A percentile compares a stretch with the other conserved stretches of the same genome.
Evolutionary conservation across 2,888 invertebrate species (phyloP).

Genomic region (Sabellastarte sp.): DNA sequence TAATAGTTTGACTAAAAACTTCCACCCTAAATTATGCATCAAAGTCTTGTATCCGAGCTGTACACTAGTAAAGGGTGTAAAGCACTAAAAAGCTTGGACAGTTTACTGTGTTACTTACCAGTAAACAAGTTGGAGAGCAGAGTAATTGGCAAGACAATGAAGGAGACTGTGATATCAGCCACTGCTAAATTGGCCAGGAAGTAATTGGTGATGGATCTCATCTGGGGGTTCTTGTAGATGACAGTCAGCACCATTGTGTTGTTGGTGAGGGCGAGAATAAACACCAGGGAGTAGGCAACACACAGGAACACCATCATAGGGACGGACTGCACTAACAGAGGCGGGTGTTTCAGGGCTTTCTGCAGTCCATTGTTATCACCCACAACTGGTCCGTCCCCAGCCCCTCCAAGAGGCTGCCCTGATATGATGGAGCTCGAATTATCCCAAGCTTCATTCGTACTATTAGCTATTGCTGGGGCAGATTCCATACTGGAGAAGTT

Average conservation of each 20-base stretch:
- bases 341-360: conserved; percentile 2
- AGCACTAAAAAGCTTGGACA: too few relatives aligned
- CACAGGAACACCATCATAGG: conserved; percentile 18
- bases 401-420: too few relatives aligned
- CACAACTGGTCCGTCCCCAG: too few relatives aligned
- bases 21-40: too few relatives aligned
- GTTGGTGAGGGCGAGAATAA: conserved; percentile 26
- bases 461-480: too few relatives aligned
- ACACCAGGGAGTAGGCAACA: conserved; percentile 22
- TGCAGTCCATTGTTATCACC: neutral
- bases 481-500: too few relatives aligned
- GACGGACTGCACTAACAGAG: conserved; percentile 19
- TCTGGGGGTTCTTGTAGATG: conserved; percentile 22
- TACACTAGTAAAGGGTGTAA: too few relatives aligned
- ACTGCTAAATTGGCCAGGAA: conserved; percentile 31
- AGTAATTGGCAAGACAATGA: conserved; percentile 29
- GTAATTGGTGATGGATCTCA: conserved; percentile 29
- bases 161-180: conserved; percentile 28
- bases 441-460: too few relatives aligned
- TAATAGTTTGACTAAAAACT: too few relatives aligned
- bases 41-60: too few relatives aligned
- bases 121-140: conserved; percentile 27
- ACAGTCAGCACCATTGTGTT: conserved; percentile 27
- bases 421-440: too few relatives aligned
- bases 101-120: conserved; percentile 20